These are phyloP conservation scores for Loripinus fragilis DNA, from an alignment of 2,888 invertebrate genomes.

Conservation along the genomic window DNA sequence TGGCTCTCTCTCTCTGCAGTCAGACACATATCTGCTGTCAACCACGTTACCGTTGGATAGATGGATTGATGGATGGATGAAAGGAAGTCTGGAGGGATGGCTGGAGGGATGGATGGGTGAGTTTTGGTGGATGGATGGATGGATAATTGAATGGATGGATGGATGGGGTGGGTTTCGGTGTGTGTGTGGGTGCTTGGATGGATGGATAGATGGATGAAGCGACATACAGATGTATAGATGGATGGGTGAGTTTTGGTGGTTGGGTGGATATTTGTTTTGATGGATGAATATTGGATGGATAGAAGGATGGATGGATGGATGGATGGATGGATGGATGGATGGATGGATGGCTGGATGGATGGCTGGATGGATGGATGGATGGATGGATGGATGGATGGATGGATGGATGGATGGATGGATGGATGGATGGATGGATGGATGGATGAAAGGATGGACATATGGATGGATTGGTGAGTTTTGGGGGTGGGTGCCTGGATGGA, in stretches of 20 bases:
- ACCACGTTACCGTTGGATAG: too few relatives aligned
- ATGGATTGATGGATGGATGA: neutral
- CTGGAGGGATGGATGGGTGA: constrained; percentile 7
- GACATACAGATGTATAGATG: too few relatives aligned
- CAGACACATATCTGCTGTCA: too few relatives aligned
- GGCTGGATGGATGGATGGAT: too few relatives aligned
- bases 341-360: too few relatives aligned
- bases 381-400: neutral
- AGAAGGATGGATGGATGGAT: too few relatives aligned
- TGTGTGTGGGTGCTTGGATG: neutral
- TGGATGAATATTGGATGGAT: too few relatives aligned
- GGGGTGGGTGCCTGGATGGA: neutral
- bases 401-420: neutral
- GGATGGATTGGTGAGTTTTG: neutral
- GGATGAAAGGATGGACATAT: neutral
- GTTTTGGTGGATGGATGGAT: neutral
- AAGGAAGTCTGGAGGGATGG: neutral
- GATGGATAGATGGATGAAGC: neutral
- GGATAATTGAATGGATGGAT: constrained; percentile 2
- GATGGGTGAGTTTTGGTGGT: too few relatives aligned
- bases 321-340: too few relatives aligned
- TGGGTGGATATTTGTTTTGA: too few relatives aligned
- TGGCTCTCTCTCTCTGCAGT: too few relatives aligned
- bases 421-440: neutral
- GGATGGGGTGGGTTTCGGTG: neutral